phyloP scores from a whole-genome alignment of 2,113 vertebrate species.

The Neodontobutis hainanensis region DNA sequence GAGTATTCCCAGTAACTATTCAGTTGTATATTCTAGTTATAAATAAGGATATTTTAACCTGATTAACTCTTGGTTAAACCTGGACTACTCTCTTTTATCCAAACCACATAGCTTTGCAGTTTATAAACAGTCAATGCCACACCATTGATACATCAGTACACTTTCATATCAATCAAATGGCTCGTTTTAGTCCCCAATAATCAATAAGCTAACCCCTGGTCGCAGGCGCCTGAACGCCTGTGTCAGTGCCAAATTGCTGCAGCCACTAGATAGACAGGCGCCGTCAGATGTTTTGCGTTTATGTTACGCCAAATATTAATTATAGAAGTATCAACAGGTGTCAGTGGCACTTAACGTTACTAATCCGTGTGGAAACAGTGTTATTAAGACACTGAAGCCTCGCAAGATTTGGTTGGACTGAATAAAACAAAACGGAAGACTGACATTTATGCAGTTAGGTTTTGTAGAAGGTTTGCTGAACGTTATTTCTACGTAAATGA shows the following conservation, averaged over 20 bases:
- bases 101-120: too few species aligned
- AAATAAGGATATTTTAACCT: too few species aligned
- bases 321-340: constrained; percentile 51
- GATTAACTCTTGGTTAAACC: too few species aligned
- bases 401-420: constrained; percentile 10
- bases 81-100: too few species aligned
- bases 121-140: too few species aligned
- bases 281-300: not conserved
- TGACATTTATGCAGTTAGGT: not conserved
- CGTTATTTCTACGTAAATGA: not conserved
- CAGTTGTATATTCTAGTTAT: too few species aligned
- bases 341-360: constrained; percentile 4
- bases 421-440: not conserved
- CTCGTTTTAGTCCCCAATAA: not conserved
- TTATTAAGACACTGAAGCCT: not conserved
- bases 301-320: not conserved
- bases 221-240: not conserved
- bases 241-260: not conserved
- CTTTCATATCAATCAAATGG: not conserved
- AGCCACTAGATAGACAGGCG: not conserved
- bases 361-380: constrained; percentile 23
- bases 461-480: not conserved
- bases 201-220: not conserved
- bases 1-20: too few species aligned
- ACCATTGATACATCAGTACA: too few species aligned